A percentile compares a stretch with the other conserved stretches of the same genome.
phyloP scores from a whole-genome alignment of 2,888 invertebrate genomes.

The Drosophila falleni region DNA sequence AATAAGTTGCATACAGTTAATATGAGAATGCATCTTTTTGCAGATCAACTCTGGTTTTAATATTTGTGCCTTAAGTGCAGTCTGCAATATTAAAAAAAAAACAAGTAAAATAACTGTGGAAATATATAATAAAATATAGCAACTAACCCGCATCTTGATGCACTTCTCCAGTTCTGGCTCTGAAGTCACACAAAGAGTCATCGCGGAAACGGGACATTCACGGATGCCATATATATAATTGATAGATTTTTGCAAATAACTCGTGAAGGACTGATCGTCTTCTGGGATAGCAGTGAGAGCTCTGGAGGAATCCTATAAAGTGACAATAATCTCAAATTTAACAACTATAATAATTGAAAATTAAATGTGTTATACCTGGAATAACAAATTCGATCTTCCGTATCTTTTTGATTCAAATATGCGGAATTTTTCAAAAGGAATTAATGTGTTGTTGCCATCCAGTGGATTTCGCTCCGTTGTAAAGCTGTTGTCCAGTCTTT shows the following conservation, averaged over 20 bases:
- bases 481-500: conserved; percentile 83
- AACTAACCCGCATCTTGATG: conserved; percentile 92
- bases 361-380: conserved; percentile 88
- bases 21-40: conserved; percentile 93
- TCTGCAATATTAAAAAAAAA: conserved; percentile 86
- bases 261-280: conserved; percentile 91
- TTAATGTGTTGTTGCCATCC: conserved; percentile 71
- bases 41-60: conserved; percentile 93
- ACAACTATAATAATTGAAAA: background rate
- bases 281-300: conserved; percentile 89
- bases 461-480: conserved; percentile 71
- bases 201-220: conserved; percentile 93
- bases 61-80: conserved; percentile 93
- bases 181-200: conserved; percentile 96
- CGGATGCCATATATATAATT: conserved; percentile 91
- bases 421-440: conserved; percentile 88
- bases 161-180: conserved; percentile 96
- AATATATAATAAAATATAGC: background rate
- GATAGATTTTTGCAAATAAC: conserved; percentile 90
- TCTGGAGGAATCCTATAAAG: conserved; percentile 90
- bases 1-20: conserved; percentile 93
- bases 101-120: background rate
- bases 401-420: conserved; percentile 91
- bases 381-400: conserved; percentile 90
- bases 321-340: background rate